Evolutionary conservation across 2,888 invertebrate genomes (phyloP).

Genomic region (Operophtera brumata): DNA sequence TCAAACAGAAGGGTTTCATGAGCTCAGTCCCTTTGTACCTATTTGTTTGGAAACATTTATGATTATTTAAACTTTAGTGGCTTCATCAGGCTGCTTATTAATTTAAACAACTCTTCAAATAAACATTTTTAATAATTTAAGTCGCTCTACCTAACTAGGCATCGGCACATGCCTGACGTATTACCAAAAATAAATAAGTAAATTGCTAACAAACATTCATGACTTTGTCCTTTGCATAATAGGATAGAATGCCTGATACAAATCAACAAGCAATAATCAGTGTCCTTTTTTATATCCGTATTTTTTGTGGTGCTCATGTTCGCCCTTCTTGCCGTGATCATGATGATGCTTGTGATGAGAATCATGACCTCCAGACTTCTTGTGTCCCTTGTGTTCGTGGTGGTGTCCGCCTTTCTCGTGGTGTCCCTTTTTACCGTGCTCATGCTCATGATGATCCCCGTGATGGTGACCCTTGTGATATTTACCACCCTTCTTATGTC

Average conservation of each 20-base stretch:
- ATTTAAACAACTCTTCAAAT: not conserved
- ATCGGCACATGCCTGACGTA: not conserved
- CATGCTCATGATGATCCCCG: slow-evolving; percentile 87
- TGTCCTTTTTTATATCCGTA: slow-evolving; percentile 84
- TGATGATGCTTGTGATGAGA: slow-evolving; percentile 87
- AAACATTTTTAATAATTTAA: slow-evolving; percentile 15
- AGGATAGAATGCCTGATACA: slow-evolving; percentile 10
- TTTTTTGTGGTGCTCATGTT: slow-evolving; percentile 89
- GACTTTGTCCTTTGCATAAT: slow-evolving; percentile 21
- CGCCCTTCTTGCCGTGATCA: slow-evolving; percentile 89
- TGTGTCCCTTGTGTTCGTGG: slow-evolving; percentile 89
- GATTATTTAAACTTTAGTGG: not conserved
- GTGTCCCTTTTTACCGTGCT: slow-evolving; percentile 90
- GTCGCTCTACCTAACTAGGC: not conserved
- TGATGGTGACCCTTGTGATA: slow-evolving; percentile 91
- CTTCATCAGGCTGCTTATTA: not conserved
- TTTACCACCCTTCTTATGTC: slow-evolving; percentile 90
- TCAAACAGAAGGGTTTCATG: too few relatives aligned
- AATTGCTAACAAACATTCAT: slow-evolving; percentile 33
- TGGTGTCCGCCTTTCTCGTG: slow-evolving; percentile 90
- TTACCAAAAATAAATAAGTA: slow-evolving; percentile 44
- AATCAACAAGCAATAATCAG: slow-evolving; percentile 35
- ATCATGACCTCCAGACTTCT: slow-evolving; percentile 88
- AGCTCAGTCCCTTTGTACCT: too few relatives aligned
- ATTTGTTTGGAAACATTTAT: not conserved